phyloP scores from a whole-genome alignment of 2,113 vertebrate genomes.

The Anhinga anhinga region DNA sequence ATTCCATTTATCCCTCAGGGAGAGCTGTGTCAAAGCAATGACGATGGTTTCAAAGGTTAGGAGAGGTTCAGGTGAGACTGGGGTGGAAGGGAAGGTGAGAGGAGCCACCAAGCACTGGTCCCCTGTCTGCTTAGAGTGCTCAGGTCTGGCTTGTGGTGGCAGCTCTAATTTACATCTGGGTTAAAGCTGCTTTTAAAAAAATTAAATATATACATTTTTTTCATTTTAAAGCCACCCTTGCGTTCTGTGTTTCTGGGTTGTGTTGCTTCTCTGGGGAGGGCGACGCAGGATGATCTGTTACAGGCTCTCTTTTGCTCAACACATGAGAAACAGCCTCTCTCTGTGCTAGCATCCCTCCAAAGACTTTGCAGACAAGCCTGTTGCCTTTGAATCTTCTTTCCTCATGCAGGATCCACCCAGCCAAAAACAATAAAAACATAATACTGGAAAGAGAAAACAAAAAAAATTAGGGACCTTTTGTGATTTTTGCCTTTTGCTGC shows the following conservation, averaged over 20 bases:
- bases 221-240: neutral
- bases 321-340: neutral
- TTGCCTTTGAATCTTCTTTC: conserved; percentile 25
- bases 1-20: neutral
- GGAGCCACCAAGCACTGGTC: neutral
- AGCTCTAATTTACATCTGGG: neutral
- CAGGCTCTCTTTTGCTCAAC: neutral
- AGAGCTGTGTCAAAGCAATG: neutral
- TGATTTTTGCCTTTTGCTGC: conserved; percentile 2
- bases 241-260: neutral
- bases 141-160: neutral
- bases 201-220: accelerated
- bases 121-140: neutral
- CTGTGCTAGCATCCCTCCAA: neutral
- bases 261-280: neutral
- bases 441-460: neutral
- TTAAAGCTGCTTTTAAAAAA: neutral
- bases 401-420: neutral
- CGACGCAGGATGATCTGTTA: neutral
- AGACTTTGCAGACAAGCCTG: neutral
- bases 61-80: neutral
- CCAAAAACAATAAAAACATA: conserved; percentile 6
- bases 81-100: neutral
- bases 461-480: neutral
- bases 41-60: neutral